phyloP scores from a whole-genome alignment of 2,797 vertebrate genomes.

The Zenarchopterus dispar region DNA sequence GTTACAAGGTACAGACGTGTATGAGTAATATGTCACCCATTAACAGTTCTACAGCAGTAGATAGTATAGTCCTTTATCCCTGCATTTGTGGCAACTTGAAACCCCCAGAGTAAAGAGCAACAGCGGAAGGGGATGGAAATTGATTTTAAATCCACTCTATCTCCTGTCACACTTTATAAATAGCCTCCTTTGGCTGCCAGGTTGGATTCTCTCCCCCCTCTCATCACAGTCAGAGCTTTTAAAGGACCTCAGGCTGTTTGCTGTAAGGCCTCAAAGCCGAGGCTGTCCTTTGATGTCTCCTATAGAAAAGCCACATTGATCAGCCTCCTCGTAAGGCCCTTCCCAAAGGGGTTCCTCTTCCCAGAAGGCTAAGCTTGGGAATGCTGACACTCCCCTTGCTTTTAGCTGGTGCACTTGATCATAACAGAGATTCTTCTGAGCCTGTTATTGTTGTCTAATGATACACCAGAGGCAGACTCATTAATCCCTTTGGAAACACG shows the following conservation, averaged over 20 bases:
- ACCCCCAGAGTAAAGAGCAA: slow-evolving; percentile 47
- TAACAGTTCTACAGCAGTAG: slow-evolving; percentile 2
- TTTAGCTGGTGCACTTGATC: slow-evolving; percentile 28
- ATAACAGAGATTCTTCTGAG: slow-evolving; percentile 19
- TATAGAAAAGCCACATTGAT: slow-evolving; percentile 57
- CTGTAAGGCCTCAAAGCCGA: slow-evolving; percentile 63
- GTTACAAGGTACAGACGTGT: background rate
- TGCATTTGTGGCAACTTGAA: slow-evolving; percentile 45
- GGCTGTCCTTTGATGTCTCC: slow-evolving; percentile 69
- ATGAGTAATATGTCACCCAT: slow-evolving; percentile 16
- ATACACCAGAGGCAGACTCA: slow-evolving; percentile 9
- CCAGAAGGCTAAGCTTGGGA: slow-evolving; percentile 50
- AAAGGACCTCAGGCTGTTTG: slow-evolving; percentile 65
- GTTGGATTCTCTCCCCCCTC: slow-evolving; percentile 52
- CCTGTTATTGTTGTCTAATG: slow-evolving; percentile 26
- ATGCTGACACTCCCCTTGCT: slow-evolving; percentile 42
- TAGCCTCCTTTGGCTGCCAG: slow-evolving; percentile 64
- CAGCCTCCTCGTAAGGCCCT: slow-evolving; percentile 42
- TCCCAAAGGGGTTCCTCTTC: slow-evolving; percentile 56
- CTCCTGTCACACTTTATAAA: slow-evolving; percentile 75
- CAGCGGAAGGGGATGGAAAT: slow-evolving; percentile 57
- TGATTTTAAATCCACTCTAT: slow-evolving; percentile 73
- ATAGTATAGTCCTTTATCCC: slow-evolving; percentile 5
- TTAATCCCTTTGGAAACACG: background rate
- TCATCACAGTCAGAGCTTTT: slow-evolving; percentile 54